phyloP scores from a whole-genome alignment of 2,113 vertebrate species.

The Ascaphus truei region DNA sequence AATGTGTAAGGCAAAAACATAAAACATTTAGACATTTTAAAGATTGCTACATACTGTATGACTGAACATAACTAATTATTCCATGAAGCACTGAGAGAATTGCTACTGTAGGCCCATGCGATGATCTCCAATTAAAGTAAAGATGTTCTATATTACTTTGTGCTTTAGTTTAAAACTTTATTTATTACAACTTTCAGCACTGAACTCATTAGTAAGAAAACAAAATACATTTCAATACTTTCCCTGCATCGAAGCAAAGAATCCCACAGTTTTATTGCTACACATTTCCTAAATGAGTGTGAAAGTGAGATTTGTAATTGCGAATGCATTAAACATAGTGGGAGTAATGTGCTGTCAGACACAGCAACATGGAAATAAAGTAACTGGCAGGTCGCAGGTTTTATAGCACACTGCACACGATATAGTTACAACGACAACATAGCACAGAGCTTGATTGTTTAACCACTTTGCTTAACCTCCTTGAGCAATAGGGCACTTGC shows the following conservation, averaged over 20 bases:
- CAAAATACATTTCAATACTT: neutral
- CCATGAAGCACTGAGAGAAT: no score
- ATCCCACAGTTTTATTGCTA: neutral
- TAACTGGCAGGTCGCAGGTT: neutral
- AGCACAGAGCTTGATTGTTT: neutral
- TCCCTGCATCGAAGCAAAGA: neutral
- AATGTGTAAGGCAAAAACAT: no score
- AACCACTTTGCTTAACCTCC: neutral
- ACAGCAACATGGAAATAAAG: neutral
- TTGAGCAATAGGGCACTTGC: neutral
- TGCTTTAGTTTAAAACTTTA: neutral
- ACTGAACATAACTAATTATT: no score
- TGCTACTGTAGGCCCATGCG: no score
- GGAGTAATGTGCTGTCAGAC: neutral
- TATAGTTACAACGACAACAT: neutral
- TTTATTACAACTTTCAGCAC: neutral
- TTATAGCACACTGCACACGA: neutral
- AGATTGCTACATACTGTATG: no score
- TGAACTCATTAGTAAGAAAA: conserved; percentile 20
- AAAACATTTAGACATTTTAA: no score
- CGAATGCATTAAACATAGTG: conserved; percentile 6
- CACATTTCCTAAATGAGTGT: neutral
- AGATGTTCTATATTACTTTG: no score
- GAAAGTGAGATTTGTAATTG: neutral
- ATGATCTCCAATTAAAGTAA: no score